Evolutionary conservation across 2,888 invertebrate genomes (phyloP), one percentile per base, ranked within the genome.

Genomic region (Taphrorychus bicolor): DNA sequence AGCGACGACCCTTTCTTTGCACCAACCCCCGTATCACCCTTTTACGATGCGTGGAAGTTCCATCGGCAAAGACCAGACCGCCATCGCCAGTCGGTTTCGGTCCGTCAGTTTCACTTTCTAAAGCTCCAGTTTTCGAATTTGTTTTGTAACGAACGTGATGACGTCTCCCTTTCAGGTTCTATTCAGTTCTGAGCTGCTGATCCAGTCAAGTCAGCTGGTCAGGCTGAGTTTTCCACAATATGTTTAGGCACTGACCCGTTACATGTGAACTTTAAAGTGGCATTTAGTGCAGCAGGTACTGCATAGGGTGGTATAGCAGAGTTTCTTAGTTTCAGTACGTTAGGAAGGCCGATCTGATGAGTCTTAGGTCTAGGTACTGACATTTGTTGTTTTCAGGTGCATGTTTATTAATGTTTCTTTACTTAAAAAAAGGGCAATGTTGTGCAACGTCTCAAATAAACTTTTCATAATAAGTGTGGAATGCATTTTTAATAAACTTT

Each of bases 61-160:
- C 22, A 58, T 58, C 45, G 56, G n/a, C 56, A 17, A 22, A 14
- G 5, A 23, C 41, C 18, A 19, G 24, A 32, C 54, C 56, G 40
- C 40, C 24, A 32, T 45, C 56, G 40, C 40, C 24, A 32, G 18
- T 40, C 23, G 54, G 48, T 14, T 19, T 56, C 54, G 18, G 48
- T 48, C 67, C 40, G 61, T 21, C 67, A 59, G 58, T 67, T 67
- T 67, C 67, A 67, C 67, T 67, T 67, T 66, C 66, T 24, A 41
- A 49, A 60, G 59, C 57, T 67, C 67, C 54, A 57, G 59, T 63
- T 67, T 63, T 40, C 40, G 42, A 48, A 54, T 45, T 59, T 65
- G 41, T 51, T 45, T n/a, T 40, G 52, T 52, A 32, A 57, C 40
- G 45, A 48, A 40, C 45, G n/a, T n/a, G n/a, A 51, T 22, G 21